Base-by-base conservation (phyloP, 2,888 invertebrate genomes). In the Tetragonisca angustula region DNA sequence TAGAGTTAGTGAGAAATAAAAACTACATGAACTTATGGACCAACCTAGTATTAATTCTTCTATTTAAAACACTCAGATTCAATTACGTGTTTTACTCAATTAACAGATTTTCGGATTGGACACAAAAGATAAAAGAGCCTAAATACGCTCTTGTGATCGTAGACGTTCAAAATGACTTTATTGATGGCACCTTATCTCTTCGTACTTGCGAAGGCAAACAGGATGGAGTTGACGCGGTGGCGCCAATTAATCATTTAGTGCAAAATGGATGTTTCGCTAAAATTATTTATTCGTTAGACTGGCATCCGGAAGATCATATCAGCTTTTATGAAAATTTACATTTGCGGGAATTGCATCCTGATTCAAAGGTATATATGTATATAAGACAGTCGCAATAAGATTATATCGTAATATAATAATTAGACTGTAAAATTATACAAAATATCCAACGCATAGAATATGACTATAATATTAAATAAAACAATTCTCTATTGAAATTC, bases 161-260 rank as follows among this genome's bases (percentile, higher is more conserved):
- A 85, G 99, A 99, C 94, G 98, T 99, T n/a, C 99, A 99, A 95
- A 99, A 99, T 95, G 99, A 99, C 95, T 99, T 99, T 95, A 98
- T 99, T 92, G 97, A 97, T 81, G 99, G 99, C 59, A 97, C 98
- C 9, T 96, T 99, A 91, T 97, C 98, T 94, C 97, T 99, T 92
- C 97, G 97, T 95, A 96, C 98, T 93, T 98, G 98, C 94, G 97
- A 97, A 87, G 97, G 98, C 43, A 97, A 97, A 91, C 98, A 98
- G 89, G 97, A 98, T 91, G 98, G 98, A 83, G 95, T 96, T 79
- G 98, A 98, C 95, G 98, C 98, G 64, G 96, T 99, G 83, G 97
- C 97, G 83, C 97, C 98, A 0, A 98, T 98, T 90, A 99, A 99
- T 95, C 95, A 96, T 49, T 95, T 99, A 43, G 95, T 98, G 93